Conservation (phyloP, 2,113 vertebrate genomes). For the Illadopsis cleaveri region DNA sequence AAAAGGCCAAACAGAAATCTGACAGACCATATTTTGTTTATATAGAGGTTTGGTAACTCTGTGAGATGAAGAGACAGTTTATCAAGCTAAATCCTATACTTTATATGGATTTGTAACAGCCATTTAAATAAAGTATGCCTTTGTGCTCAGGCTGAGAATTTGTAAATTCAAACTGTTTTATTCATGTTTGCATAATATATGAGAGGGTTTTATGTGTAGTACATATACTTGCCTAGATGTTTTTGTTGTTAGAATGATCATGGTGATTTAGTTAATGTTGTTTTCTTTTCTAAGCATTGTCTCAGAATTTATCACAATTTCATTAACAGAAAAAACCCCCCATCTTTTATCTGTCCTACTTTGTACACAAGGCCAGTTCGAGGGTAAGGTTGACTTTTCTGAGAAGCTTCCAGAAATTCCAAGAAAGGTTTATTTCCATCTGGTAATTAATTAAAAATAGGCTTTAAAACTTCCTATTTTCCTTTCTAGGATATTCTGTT, state of each 20-base stretch:
- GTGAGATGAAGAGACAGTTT: background rate
- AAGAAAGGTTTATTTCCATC: background rate
- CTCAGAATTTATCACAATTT: background rate
- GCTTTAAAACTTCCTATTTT: background rate
- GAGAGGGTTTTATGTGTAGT: background rate
- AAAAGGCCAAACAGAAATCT: slow-evolving; percentile 2
- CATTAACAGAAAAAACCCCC: rapidly evolving
- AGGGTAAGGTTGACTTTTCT: background rate
- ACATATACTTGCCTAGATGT: background rate
- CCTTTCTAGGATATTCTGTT: background rate
- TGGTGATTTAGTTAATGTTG: background rate
- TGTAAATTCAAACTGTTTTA: background rate
- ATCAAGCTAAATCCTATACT: background rate
- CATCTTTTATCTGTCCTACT: background rate
- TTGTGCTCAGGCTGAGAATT: background rate
- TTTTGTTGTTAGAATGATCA: background rate
- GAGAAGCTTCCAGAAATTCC: background rate
- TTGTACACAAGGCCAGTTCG: background rate
- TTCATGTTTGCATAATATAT: background rate
- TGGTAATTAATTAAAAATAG: slow-evolving; percentile 1
- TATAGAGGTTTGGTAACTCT: background rate
- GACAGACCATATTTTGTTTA: background rate
- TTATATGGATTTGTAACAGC: background rate
- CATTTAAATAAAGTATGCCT: background rate
- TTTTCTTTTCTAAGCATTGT: background rate